Evolutionary conservation across 2,797 vertebrate genomes (phyloP).

Genomic region (Anguilla obscura): DNA sequence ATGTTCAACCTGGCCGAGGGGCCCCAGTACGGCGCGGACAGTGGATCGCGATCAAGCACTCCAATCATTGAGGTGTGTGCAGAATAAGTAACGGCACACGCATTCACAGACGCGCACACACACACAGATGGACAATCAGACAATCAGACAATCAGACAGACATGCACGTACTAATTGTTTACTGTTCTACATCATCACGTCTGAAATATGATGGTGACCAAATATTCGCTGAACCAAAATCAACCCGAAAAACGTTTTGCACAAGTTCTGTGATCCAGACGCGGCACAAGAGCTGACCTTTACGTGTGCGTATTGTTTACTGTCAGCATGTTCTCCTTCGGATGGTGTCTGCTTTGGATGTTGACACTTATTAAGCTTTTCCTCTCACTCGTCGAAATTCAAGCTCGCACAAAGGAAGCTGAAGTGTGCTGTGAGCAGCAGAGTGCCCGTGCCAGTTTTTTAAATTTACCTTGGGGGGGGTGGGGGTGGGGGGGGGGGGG

Average conservation of each 20-base stretch:
- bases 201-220: background rate
- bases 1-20: constrained; percentile 85
- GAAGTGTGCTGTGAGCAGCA: background rate
- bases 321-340: background rate
- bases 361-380: background rate
- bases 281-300: background rate
- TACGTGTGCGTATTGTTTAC: constrained; percentile 11
- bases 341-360: background rate
- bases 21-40: constrained; percentile 76
- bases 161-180: background rate
- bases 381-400: too few species aligned
- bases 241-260: background rate
- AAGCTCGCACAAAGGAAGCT: background rate
- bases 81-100: too few species aligned
- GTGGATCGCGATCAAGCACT: constrained; percentile 79
- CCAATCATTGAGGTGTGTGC: constrained; percentile 53
- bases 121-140: too few species aligned
- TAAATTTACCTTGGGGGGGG: constrained; percentile 3
- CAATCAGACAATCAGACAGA: background rate
- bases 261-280: background rate
- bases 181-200: background rate
- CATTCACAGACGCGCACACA: too few species aligned
- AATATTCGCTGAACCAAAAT: background rate
- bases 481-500: too few species aligned
- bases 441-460: background rate